Evolutionary conservation across 2,113 vertebrate genomes (phyloP).

Genomic region (Xenus cinereus): DNA sequence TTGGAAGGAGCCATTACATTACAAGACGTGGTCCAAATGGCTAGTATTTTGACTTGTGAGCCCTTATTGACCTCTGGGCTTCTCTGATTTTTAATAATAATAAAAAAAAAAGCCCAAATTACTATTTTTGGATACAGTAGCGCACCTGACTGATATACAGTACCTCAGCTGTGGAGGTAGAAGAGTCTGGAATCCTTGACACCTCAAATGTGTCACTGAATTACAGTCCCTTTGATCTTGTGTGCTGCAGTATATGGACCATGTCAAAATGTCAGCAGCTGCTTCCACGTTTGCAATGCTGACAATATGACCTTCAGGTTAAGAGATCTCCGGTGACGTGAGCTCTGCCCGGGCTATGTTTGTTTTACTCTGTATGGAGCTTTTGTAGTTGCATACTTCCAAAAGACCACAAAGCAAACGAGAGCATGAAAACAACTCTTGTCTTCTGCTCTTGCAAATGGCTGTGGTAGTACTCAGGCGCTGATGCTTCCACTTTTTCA

Average conservation of each 20-base stretch:
- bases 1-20: background rate
- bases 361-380: background rate
- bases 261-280: background rate
- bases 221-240: background rate
- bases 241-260: background rate
- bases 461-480: background rate
- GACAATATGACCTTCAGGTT: slow-evolving; percentile 31
- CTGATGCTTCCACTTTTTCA: background rate
- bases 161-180: background rate
- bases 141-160: background rate
- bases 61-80: background rate
- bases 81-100: background rate
- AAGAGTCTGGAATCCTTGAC: background rate
- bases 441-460: background rate
- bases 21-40: background rate
- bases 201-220: background rate
- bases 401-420: background rate
- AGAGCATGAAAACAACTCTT: background rate
- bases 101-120: background rate
- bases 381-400: background rate
- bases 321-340: background rate
- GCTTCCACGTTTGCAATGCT: background rate
- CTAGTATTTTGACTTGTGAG: background rate
- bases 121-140: background rate
- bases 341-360: background rate